Evolutionary conservation across 2,113 vertebrate genomes (phyloP), one percentile per base, ranked within the genome.

Genomic region (Bambusicola thoracicus): DNA sequence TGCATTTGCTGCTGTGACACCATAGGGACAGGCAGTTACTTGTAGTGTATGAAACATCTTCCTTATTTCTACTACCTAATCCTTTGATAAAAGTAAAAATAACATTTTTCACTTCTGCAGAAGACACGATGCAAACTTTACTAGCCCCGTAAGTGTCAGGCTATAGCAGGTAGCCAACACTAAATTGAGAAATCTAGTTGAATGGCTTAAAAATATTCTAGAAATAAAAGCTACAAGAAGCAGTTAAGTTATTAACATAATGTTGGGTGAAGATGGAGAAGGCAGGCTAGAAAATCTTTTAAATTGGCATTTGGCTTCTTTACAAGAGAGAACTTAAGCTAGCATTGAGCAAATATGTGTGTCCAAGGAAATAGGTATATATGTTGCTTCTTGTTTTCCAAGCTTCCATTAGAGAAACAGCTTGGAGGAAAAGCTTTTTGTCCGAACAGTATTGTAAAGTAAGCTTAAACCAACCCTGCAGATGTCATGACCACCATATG

Each of bases 401-500:
- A 84, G 66, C 41, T 84, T 67, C 25, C 14, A 38, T 25, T 11
- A 59, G 29, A 75, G 66, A 22, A 81, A 63, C 34, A 44, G 2
- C 32, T 62, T 41, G 29, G 53, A 18, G 53, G 29, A 32, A 34
- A 43, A n/a, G 3, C 7, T 58, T 88, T 90, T 83, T 66, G 44
- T 61, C 59, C 90, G 40, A 38, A 75, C 58, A 74, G 78, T 74
- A 36, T 24, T 53, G 15, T 49, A 74, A 86, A 46, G 8, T 11
- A 40, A 91, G 43, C 75, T 61, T 61, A 84, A 75, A 72, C 58
- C 65, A 72, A 38, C 27, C 7, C 30, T 76, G 51, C 62, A 81
- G 77, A 88, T 86, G 51, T 62, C 65, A 87, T n/a, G 85, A 81
- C 7, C 72, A 73, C 86, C 91, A 92, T 70, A 87, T 89, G 91